These are phyloP conservation scores for Xenopus borealis DNA, from an alignment of 2,113 vertebrate species.

Conservation along the genomic window DNA sequence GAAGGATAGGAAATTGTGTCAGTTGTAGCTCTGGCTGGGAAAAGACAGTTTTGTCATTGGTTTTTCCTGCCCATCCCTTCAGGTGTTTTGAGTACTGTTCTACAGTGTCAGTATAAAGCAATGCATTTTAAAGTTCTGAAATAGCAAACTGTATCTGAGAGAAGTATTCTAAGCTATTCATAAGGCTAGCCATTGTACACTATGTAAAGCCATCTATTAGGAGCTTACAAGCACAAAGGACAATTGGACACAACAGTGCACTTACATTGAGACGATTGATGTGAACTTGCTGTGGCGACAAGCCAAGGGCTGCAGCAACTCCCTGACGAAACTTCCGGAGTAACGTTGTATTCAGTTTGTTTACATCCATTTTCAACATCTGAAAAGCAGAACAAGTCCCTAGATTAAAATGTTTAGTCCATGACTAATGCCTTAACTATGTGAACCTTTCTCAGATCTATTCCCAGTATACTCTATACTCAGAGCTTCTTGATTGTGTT, in stretches of 20 bases:
- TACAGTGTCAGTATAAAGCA: too few species aligned
- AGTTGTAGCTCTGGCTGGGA: too few species aligned
- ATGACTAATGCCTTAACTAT: slow-evolving; percentile 33
- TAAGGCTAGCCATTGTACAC: background rate
- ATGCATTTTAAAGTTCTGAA: too few species aligned
- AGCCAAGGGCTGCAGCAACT: slow-evolving; percentile 80
- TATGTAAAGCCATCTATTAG: background rate
- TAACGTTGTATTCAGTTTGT: slow-evolving; percentile 81
- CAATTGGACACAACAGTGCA: slow-evolving; percentile 11
- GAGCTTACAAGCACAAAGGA: background rate
- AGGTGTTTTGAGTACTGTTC: too few species aligned
- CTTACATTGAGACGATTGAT: slow-evolving; percentile 91
- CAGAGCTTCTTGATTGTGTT: background rate
- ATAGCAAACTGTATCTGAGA: too few species aligned
- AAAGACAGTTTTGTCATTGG: too few species aligned
- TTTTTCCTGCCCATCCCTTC: too few species aligned
- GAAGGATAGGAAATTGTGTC: too few species aligned
- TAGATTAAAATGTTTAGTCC: slow-evolving; percentile 36
- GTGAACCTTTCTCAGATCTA: slow-evolving; percentile 28
- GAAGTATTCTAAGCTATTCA: too few species aligned
- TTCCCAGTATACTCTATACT: background rate
- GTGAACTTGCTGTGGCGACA: slow-evolving; percentile 82
- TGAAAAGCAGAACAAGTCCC: slow-evolving; percentile 60
- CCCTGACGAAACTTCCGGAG: slow-evolving; percentile 85
- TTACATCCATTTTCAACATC: slow-evolving; percentile 88